phyloP scores from a whole-genome alignment of 2,797 vertebrate species.

The Mustela erminea region DNA sequence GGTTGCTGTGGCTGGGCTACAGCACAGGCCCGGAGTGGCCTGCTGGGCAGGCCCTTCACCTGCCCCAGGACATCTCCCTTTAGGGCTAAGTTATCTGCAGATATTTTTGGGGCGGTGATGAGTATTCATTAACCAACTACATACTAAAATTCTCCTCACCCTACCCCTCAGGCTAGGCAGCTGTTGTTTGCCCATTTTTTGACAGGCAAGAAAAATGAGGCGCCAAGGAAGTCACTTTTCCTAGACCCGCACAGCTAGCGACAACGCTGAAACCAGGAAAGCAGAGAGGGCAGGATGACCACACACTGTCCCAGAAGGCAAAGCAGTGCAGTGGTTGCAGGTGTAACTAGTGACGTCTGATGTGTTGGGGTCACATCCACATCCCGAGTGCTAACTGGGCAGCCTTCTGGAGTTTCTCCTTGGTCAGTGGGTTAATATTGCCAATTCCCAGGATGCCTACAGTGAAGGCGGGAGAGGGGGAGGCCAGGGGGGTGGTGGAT shows the following conservation, averaged over 20 bases:
- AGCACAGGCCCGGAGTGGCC: not conserved
- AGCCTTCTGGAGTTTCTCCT: not conserved
- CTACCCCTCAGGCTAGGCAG: not conserved
- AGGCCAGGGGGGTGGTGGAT: not conserved
- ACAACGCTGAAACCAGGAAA: not conserved
- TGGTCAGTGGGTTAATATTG: constrained; percentile 18
- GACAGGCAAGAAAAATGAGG: constrained; percentile 46
- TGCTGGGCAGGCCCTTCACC: not conserved
- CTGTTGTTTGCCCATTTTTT: constrained; percentile 31
- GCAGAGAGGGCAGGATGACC: not conserved
- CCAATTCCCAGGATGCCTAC: not conserved
- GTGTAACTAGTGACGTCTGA: not conserved
- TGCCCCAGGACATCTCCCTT: not conserved
- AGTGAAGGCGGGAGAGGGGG: not conserved
- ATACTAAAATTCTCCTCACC: not conserved
- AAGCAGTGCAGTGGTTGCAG: too few species aligned
- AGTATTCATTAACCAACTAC: not conserved
- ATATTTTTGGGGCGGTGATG: not conserved
- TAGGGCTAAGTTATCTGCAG: constrained; percentile 4
- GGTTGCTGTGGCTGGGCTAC: not conserved
- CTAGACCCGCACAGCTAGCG: not conserved
- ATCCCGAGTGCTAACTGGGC: not conserved
- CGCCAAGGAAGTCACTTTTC: constrained; percentile 48
- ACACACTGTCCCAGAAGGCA: not conserved
- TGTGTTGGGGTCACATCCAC: not conserved